Evolutionary conservation across 2,113 vertebrate species (phyloP).

Genomic region (Archocentrus centrarchus): DNA sequence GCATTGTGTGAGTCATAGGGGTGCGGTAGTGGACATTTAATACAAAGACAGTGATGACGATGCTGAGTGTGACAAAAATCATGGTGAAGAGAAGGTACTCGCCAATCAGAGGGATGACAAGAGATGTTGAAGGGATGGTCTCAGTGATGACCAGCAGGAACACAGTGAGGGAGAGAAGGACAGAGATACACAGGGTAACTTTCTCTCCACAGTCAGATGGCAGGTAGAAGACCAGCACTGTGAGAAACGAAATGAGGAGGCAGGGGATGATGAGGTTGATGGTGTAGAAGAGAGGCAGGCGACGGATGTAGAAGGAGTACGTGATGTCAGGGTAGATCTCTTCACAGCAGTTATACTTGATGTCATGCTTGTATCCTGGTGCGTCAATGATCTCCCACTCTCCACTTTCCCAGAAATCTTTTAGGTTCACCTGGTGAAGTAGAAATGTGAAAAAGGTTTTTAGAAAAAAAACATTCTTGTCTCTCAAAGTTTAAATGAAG

Average conservation of each 20-base stretch:
- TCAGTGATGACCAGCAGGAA: slow-evolving; percentile 96
- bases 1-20: slow-evolving; percentile 91
- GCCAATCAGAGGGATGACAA: slow-evolving; percentile 93
- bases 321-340: slow-evolving; percentile 97
- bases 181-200: slow-evolving; percentile 95
- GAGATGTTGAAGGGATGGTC: slow-evolving; percentile 93
- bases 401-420: slow-evolving; percentile 95
- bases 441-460: not conserved
- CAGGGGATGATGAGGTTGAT: slow-evolving; percentile 95
- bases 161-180: slow-evolving; percentile 93
- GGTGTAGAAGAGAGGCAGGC: slow-evolving; percentile 94
- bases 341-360: slow-evolving; percentile 98
- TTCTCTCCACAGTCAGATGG: slow-evolving; percentile 96
- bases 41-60: slow-evolving; percentile 94
- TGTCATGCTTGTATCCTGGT: slow-evolving; percentile 95
- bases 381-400: slow-evolving; percentile 97
- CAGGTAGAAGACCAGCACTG: slow-evolving; percentile 93
- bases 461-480: not conserved
- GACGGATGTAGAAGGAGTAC: slow-evolving; percentile 95
- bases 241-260: slow-evolving; percentile 94
- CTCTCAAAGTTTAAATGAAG: not conserved
- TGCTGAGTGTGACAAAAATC: slow-evolving; percentile 95
- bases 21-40: slow-evolving; percentile 94
- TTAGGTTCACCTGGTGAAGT: slow-evolving; percentile 83
- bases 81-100: slow-evolving; percentile 98